Evolutionary conservation across 64 coral and sea anemone genomes (phyloP), one percentile per base, ranked within the genome.

Genomic region (Montipora efflorescens): DNA sequence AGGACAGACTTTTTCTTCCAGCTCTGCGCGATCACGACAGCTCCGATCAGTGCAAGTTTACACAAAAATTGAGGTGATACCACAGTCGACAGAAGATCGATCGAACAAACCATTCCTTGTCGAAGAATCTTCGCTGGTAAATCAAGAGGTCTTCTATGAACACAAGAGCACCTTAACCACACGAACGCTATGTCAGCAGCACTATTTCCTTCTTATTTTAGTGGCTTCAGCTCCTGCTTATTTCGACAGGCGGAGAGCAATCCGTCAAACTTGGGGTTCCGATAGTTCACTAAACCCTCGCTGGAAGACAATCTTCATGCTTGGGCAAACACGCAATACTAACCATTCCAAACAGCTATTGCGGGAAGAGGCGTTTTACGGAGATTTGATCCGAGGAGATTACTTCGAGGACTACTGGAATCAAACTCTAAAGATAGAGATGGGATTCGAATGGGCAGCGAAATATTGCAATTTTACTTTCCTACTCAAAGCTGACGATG

Each of bases 401-500:
- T 96, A 89, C 61, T 81, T 46, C 18, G 94, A 96, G 36, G 19
- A 73, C 15, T 88, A 75, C 51, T 87, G 70, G 78, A 88, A 92
- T 58, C 92, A 91, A 90, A 66, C 86, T 4, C 50, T 89, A 5
- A 96, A 96, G 68, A 74, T 96, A 52, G 75, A 82, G 3, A 92
- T 88, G 86, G 90, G 90, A 20, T 83, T 96, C 19, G 83, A 89
- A 85, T 96, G 94, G 94, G 94, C 94, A 1, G 75, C 76, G 0
- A 88, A 75, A 59, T 89, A 79, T 19, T 96, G 94, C 59, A 80
- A 73, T 23, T 96, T 96, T 89, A 51, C 72, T 20, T 96, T 87
- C 64, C 69, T 96, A 7, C 90, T 96, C 52, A 96, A 96, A 79
- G 69, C 84, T 18, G 94, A 96, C 28, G 94, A 96, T 19, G 91